Evolutionary conservation across 30 jellyfish, hydroid and myxozoan genomes (phyloP), one percentile per base, ranked within the genome.

Genomic region (Aurelia sp.): DNA sequence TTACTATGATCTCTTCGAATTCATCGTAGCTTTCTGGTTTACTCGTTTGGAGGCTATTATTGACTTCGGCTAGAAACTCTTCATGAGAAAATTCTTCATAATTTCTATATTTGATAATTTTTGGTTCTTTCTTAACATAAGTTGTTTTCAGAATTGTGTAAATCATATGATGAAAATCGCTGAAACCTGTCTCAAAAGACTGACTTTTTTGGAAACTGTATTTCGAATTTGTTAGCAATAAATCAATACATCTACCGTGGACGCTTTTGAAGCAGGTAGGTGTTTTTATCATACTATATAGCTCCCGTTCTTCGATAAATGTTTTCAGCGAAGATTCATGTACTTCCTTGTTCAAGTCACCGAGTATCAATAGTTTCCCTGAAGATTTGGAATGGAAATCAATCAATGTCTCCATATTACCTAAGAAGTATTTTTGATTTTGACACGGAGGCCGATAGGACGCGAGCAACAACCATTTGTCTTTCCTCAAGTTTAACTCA

Each of bases 361-460:
- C 84, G 51, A 50, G 70, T 73, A 73, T 73, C 84, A 73, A 73
- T 30, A 73, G 53, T 4, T 73, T 73, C 31, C 62, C 79, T 4
- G 27, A 37, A 69, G 79, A 69, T 30, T 30, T 37, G 31, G 79
- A 13, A 69, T 69, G 31, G 27, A 30, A 37, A 33, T 69, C 79
- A 12, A 37, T 69, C 60, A 69, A 13, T 69, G 12, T 69, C 21
- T 47, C 69, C 15, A 73, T 73, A 44, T 73, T 48, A 11, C 50
- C 84, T 16, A 44, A 17, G 47, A 73, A 73, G 8, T 18, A 48
- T 44, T n/a, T 4, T 47, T 73, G 19, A 73, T 52, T 73, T 73
- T 73, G 84, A 47, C 71, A 41, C 20, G 84, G 84, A 44, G 69
- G 44, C 70, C 84, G 44, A 50, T 73, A 73, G 48, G 70, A 10